phyloP scores from a whole-genome alignment of 2,113 vertebrate genomes.

The Leucopsar rothschildi region DNA sequence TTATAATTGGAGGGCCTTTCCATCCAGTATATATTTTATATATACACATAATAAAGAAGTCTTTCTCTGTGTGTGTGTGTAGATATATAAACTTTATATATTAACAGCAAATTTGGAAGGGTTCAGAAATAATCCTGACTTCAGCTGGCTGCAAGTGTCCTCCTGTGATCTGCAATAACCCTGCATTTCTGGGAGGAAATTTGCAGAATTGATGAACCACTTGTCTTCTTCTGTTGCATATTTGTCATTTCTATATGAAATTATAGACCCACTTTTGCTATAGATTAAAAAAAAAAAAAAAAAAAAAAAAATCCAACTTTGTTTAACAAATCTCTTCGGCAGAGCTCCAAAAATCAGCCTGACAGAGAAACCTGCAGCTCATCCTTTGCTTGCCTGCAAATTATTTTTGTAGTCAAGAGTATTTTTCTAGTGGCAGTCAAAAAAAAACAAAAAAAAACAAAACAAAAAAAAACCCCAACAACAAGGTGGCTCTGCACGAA shows the following conservation, averaged over 20 bases:
- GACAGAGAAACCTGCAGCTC: background rate
- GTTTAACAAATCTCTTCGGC: background rate
- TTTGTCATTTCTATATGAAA: background rate
- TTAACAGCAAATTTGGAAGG: background rate
- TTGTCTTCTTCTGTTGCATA: background rate
- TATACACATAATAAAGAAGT: background rate
- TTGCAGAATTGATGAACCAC: background rate
- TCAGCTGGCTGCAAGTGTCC: background rate
- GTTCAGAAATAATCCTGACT: background rate
- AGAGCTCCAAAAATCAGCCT: background rate
- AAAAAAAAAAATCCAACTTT: background rate
- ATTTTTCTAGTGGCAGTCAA: slow-evolving; percentile 48
- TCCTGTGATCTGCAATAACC: background rate
- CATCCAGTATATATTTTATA: slow-evolving; percentile 20
- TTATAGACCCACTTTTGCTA: background rate
- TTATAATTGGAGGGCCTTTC: background rate
- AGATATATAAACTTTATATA: background rate
- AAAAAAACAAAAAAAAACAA: background rate
- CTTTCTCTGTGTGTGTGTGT: background rate
- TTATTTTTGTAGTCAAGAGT: slow-evolving; percentile 26
- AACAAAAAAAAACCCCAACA: background rate
- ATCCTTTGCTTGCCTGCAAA: background rate
- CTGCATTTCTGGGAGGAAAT: background rate
- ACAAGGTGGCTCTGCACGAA: background rate
- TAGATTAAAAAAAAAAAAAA: background rate